phyloP scores from a whole-genome alignment of 2,888 invertebrate species.

The Sarcophaga rosellei region DNA sequence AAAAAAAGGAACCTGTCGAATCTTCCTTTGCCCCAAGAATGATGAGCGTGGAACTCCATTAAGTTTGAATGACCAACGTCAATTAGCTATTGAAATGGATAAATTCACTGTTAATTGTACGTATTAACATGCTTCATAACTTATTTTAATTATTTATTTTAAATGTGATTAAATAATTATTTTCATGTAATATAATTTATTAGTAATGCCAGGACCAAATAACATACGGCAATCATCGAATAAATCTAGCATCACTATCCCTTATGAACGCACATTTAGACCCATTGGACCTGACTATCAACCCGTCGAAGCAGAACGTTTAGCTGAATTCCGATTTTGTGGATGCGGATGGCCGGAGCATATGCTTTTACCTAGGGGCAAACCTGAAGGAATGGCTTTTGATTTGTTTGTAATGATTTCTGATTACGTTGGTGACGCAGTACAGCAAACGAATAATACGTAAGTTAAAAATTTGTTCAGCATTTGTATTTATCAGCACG shows the following conservation, averaged over 20 bases:
- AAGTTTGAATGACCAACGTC: conserved; percentile 84
- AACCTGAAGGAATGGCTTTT: conserved; percentile 84
- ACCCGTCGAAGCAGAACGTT: conserved; percentile 78
- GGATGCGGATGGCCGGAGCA: conserved; percentile 95
- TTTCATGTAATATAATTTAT: neutral
- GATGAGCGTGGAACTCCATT: conserved; percentile 85
- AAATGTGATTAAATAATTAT: neutral
- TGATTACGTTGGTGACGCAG: conserved; percentile 85
- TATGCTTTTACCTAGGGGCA: conserved; percentile 89
- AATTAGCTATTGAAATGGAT: conserved; percentile 86
- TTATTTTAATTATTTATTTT: neutral
- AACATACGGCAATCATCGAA: conserved; percentile 85
- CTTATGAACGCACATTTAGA: conserved; percentile 91
- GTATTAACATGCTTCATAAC: conserved; percentile 72
- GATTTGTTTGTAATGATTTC: conserved; percentile 91
- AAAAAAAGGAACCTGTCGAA: conserved; percentile 84
- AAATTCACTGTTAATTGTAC: conserved; percentile 85
- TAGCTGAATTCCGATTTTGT: conserved; percentile 88
- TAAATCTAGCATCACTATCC: conserved; percentile 91
- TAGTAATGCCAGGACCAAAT: conserved; percentile 88
- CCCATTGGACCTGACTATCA: conserved; percentile 84
- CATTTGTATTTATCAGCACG: neutral
- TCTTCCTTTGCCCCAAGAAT: conserved; percentile 85
- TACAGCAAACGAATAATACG: conserved; percentile 69
- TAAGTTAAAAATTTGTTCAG: conserved; percentile 27